Conservation (phyloP, 2,797 vertebrate genomes). For the Denticeps clupeoides region DNA sequence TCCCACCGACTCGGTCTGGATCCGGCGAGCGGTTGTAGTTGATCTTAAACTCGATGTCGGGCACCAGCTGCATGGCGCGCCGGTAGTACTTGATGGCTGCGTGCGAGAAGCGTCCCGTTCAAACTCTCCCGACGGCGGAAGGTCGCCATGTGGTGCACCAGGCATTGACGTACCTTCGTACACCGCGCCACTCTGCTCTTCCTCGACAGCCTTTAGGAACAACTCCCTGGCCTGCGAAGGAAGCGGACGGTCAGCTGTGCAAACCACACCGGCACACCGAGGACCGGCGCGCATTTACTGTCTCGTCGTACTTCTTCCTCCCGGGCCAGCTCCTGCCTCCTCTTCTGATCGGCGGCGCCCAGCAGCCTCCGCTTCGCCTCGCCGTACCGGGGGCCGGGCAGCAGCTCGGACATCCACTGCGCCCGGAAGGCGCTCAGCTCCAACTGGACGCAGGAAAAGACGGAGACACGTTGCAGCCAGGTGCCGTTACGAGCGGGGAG, state of each 20-base stretch:
- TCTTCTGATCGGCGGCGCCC: conserved; percentile 59
- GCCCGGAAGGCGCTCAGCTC: conserved; percentile 88
- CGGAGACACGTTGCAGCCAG: not conserved
- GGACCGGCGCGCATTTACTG: too few relatives aligned
- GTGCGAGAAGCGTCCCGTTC: too few relatives aligned
- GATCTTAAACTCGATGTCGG: conserved; percentile 97
- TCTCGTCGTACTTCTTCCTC: conserved; percentile 95
- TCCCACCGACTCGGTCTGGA: conserved; percentile 68
- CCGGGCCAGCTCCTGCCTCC: conserved; percentile 71
- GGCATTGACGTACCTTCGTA: conserved; percentile 74
- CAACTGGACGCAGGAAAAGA: conserved; percentile 44
- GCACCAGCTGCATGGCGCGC: conserved; percentile 94
- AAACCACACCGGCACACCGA: not conserved
- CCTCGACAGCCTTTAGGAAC: conserved; percentile 89
- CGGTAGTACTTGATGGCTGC: conserved; percentile 98
- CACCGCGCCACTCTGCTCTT: conserved; percentile 90
- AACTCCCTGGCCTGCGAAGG: conserved; percentile 79
- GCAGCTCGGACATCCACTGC: conserved; percentile 96
- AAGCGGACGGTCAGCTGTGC: conserved; percentile 17
- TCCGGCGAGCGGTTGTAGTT: conserved; percentile 84
- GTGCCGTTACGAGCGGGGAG: too few relatives aligned
- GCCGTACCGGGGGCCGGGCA: conserved; percentile 58
- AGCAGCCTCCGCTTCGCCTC: conserved; percentile 45
- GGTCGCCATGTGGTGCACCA: too few relatives aligned
- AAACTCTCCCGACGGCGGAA: too few relatives aligned